Percentiles rank a stretch among this genome's conserved stretches.
phyloP scores from a whole-genome alignment of 2,797 vertebrate species.

The Pempheris klunzingeri region DNA sequence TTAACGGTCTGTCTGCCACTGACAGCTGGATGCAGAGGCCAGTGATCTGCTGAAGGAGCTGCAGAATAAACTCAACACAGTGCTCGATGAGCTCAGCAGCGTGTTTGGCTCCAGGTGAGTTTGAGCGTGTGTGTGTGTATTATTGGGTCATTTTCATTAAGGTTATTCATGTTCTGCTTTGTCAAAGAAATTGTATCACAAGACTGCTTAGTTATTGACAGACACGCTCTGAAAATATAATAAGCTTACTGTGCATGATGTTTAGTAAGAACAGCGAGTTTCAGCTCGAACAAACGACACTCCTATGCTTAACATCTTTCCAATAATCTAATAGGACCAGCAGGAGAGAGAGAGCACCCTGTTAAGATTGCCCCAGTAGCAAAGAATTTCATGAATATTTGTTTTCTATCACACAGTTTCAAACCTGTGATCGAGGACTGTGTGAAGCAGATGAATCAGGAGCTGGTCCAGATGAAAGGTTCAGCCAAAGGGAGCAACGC shows the following conservation, averaged over 20 bases:
- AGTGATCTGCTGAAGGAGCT: conserved; percentile 94
- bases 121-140: conserved; percentile 8
- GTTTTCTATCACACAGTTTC: conserved; percentile 85
- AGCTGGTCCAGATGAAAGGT: conserved; percentile 93
- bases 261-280: conserved; percentile 33
- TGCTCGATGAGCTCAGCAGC: conserved; percentile 93
- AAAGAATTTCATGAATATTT: conserved; percentile 9
- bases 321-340: conserved; percentile 20
- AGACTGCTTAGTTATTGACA: conserved; percentile 33
- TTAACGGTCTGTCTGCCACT: conserved; percentile 71
- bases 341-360: conserved; percentile 10
- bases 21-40: conserved; percentile 96
- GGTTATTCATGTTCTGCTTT: conserved; percentile 28
- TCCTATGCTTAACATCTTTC: conserved; percentile 16
- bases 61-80: conserved; percentile 93
- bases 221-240: conserved; percentile 35
- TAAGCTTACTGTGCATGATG: conserved; percentile 31
- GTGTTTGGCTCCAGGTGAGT: conserved; percentile 93
- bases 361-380: background rate
- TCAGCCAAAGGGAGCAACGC: conserved; percentile 89
- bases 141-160: conserved; percentile 30
- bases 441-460: conserved; percentile 95
- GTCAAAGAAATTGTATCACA: conserved; percentile 34
- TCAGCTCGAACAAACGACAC: conserved; percentile 42
- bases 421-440: conserved; percentile 94